These are phyloP conservation scores for Drosophila neotestacea DNA, from an alignment of 2,888 invertebrate species.

Conservation along the genomic window DNA sequence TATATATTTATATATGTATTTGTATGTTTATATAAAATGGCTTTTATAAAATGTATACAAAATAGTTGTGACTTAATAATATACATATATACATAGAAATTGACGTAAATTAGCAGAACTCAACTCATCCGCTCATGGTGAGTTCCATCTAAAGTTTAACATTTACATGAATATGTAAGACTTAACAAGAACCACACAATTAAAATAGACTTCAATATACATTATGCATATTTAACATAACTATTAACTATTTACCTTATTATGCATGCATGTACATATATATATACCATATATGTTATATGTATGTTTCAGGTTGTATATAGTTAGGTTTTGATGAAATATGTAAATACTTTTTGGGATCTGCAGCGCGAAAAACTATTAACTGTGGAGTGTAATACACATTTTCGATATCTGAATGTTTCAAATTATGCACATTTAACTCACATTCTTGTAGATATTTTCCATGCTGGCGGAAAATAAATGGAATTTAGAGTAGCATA, in stretches of 20 bases:
- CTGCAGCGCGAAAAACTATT: slow-evolving; percentile 12
- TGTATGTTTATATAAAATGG: slow-evolving; percentile 55
- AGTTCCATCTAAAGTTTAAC: not conserved
- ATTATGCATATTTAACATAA: slow-evolving; percentile 19
- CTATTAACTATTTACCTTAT: not conserved
- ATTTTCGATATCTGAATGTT: slow-evolving; percentile 6
- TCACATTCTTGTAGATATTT: slow-evolving; percentile 51
- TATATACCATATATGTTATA: too few species aligned
- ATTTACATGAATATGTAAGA: slow-evolving; percentile 4
- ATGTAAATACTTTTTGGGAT: slow-evolving; percentile 44
- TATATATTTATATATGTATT: not conserved
- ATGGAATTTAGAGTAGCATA: slow-evolving; percentile 39
- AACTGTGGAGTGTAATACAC: not conserved
- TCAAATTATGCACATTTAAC: not conserved
- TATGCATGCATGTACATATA: slow-evolving; percentile 2
- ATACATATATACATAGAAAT: slow-evolving; percentile 54
- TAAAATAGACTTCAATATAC: slow-evolving; percentile 15
- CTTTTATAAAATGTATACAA: slow-evolving; percentile 60
- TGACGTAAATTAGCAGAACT: slow-evolving; percentile 22
- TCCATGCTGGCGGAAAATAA: slow-evolving; percentile 51
- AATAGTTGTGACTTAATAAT: slow-evolving; percentile 56
- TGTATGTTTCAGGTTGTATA: slow-evolving; percentile 1
- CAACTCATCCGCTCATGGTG: slow-evolving; percentile 10
- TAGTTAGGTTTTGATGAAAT: slow-evolving; percentile 14
- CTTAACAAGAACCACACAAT: slow-evolving; percentile 5